These are phyloP conservation scores for Myotis pilosus DNA, from an alignment of 2,797 vertebrate species.

Conservation along the genomic window DNA sequence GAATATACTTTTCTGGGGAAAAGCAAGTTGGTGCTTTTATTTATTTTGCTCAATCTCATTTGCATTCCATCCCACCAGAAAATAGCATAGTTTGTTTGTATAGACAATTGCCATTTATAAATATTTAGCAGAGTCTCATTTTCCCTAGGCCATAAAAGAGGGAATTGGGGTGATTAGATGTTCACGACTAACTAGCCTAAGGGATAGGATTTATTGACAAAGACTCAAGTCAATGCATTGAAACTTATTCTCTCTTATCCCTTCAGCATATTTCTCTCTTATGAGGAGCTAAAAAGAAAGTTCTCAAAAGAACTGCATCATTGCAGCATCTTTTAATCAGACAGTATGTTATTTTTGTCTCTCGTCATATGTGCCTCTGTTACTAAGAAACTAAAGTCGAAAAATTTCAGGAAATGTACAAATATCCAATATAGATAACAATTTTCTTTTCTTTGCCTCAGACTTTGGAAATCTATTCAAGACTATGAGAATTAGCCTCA, in stretches of 20 bases:
- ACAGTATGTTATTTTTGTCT: slow-evolving; percentile 27
- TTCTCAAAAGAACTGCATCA: not conserved
- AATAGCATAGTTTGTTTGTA: slow-evolving; percentile 15
- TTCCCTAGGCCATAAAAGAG: slow-evolving; percentile 13
- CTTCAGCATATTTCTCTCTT: not conserved
- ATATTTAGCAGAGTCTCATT: slow-evolving; percentile 22
- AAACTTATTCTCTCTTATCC: not conserved
- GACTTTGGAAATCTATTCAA: slow-evolving; percentile 18
- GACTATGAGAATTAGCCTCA: not conserved
- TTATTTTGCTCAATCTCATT: not conserved
- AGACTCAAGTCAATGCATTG: not conserved
- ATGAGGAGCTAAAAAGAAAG: not conserved
- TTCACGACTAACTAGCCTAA: slow-evolving; percentile 30
- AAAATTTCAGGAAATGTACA: slow-evolving; percentile 5
- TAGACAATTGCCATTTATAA: slow-evolving; percentile 53
- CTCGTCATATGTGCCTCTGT: not conserved
- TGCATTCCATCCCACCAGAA: not conserved
- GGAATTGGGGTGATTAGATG: slow-evolving; percentile 53
- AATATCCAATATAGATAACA: not conserved
- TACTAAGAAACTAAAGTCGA: not conserved
- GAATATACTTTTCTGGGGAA: not conserved
- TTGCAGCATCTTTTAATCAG: slow-evolving; percentile 25
- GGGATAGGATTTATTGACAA: slow-evolving; percentile 20
- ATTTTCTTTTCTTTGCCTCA: not conserved
- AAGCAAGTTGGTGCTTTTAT: not conserved